Evolutionary conservation across 2,797 vertebrate genomes (phyloP).

Genomic region (Squalus acanthias): DNA sequence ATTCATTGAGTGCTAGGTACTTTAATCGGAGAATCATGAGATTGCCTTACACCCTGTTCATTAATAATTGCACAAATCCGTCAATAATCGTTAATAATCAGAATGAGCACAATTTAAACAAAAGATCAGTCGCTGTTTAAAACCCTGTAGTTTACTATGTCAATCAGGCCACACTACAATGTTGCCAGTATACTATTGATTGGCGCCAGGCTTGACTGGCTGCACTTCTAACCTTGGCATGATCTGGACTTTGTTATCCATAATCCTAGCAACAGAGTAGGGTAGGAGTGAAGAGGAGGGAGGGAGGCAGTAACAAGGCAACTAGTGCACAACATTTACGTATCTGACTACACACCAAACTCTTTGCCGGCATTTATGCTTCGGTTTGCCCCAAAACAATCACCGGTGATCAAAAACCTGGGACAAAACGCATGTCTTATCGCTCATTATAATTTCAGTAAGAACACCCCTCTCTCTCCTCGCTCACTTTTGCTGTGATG

Average conservation of each 20-base stretch:
- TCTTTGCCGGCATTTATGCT: neutral
- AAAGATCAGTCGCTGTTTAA: neutral
- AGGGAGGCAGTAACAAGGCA: neutral
- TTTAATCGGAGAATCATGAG: neutral
- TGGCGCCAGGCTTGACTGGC: neutral
- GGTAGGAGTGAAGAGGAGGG: neutral
- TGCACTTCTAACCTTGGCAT: neutral
- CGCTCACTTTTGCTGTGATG: neutral
- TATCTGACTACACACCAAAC: neutral
- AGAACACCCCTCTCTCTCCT: neutral
- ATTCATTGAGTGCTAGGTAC: neutral
- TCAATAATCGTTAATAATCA: neutral
- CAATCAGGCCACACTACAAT: neutral
- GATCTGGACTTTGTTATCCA: neutral
- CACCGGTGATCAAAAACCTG: neutral
- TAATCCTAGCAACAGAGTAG: neutral
- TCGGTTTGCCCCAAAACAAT: neutral
- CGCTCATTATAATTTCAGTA: neutral
- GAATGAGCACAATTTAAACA: neutral
- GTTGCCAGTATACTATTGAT: neutral
- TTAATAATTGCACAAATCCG: slow-evolving; percentile 18
- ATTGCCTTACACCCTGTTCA: neutral
- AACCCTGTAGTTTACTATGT: neutral
- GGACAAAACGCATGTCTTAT: neutral
- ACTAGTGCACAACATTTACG: neutral